Base-by-base conservation (phyloP, 2,888 invertebrate species). In the Acholoe squamosa region DNA sequence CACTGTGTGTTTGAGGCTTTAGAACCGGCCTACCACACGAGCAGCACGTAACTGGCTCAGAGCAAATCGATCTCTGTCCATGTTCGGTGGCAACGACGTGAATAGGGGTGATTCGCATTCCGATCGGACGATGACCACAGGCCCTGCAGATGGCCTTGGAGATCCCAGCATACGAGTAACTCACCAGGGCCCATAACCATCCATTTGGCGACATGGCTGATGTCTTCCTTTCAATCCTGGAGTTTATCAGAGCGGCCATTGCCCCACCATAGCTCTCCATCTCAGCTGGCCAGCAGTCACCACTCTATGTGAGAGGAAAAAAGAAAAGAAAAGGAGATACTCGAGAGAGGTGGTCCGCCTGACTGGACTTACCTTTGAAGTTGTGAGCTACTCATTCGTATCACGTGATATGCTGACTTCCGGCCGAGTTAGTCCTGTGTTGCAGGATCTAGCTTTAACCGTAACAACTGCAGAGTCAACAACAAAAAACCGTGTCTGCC, bases 31-130 rank as follows among this genome's bases (percentile, higher is more conserved):
- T 28, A 28, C 71, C 71, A 71, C 25, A 14, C 31, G 14, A 71
- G 71, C 71, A 71, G 71, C 71, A 71, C 31, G 71, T 71, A 71
- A 28, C 71, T 28, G 14, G 71, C 28, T 25, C 71, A 14, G 25
- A n/a, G 19, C 19, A 25, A 25, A 71, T 71, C 71, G 71, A 71
- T 71, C 71, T 28, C 19, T 25, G 71, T 16, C 3, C 71, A 25
- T 25, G 71, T 28, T 19, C 3, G 28, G n/a, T 16, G 71, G 71
- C 25, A 0, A 28, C 71, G 3, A 28, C 71, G 31, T 71, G 71
- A 71, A 71, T 43, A 28, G 31, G 71, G 71, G 71, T 71, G 71
- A 71, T 71, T 71, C 71, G 71, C 71, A 71, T 71, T 71, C 71
- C 25, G 31, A 71, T 71, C 71, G 71, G 71, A n/a, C 25, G 28